Percentiles rank a stretch among this genome's conserved stretches.
phyloP scores from a whole-genome alignment of 2,888 invertebrate species.

The Stenodera caucasica region DNA sequence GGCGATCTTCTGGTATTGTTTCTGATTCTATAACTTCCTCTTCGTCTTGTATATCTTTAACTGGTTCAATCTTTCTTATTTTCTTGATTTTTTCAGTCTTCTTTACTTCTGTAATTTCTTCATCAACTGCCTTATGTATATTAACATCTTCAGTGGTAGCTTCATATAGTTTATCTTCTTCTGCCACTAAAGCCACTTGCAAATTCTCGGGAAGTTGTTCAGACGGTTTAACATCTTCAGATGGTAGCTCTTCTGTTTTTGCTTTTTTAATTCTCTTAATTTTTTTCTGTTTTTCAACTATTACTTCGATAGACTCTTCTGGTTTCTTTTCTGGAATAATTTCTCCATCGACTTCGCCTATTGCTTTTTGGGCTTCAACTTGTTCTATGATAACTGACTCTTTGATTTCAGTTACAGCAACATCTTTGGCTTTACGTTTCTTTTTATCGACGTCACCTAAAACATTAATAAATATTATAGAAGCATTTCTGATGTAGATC shows the following conservation, averaged over 20 bases:
- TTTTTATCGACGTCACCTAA: conserved; percentile 37
- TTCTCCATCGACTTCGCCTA: conserved; percentile 24
- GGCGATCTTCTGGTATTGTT: conserved; percentile 20
- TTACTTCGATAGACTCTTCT: conserved; percentile 12
- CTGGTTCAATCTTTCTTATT: conserved; percentile 46
- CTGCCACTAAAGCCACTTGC: conserved; percentile 27
- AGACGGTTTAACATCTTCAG: conserved; percentile 16
- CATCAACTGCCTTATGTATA: conserved; percentile 29
- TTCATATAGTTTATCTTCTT: conserved; percentile 47
- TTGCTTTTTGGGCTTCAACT: conserved; percentile 43
- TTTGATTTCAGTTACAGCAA: conserved; percentile 38
- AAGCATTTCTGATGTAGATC: not conserved
- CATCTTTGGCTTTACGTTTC: conserved; percentile 34
- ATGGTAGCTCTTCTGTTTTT: conserved; percentile 31
- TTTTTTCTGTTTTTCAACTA: conserved; percentile 37
- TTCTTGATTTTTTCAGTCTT: conserved; percentile 35
- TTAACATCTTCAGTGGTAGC: conserved; percentile 47
- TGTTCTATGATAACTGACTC: conserved; percentile 43
- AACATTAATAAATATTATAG: conserved; percentile 20
- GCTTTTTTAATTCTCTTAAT: conserved; percentile 37
- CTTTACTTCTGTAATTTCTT: conserved; percentile 22
- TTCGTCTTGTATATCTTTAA: conserved; percentile 38
- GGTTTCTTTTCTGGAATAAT: conserved; percentile 15
- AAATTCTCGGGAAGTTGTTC: conserved; percentile 38
- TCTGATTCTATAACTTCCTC: conserved; percentile 35